These are phyloP conservation scores for Gouania willdenowi DNA, from an alignment of 2,797 vertebrate genomes.

Conservation along the genomic window DNA sequence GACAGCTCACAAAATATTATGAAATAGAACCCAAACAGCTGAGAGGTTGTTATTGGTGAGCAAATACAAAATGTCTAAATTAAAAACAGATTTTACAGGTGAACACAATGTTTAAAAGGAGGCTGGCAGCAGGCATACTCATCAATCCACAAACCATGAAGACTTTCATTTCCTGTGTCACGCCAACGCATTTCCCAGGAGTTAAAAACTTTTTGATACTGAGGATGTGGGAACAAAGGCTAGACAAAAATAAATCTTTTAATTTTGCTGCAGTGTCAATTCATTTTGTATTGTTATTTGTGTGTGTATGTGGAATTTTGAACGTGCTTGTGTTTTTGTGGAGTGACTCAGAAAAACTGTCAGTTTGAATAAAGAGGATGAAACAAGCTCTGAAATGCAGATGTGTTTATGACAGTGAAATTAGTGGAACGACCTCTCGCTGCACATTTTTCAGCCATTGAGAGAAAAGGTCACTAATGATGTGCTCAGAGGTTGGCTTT, in stretches of 20 bases:
- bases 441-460: background rate
- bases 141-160: background rate
- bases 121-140: background rate
- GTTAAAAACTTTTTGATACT: slow-evolving; percentile 1
- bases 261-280: too few species aligned
- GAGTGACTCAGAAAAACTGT: background rate
- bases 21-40: too few species aligned
- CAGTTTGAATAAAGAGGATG: background rate
- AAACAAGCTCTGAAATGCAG: background rate
- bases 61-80: too few species aligned
- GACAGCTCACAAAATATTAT: too few species aligned
- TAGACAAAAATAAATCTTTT: too few species aligned
- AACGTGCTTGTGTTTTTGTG: background rate
- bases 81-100: too few species aligned
- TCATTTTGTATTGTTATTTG: background rate
- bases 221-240: too few species aligned
- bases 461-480: background rate
- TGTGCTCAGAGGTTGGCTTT: slow-evolving; percentile 26
- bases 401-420: background rate
- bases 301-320: background rate
- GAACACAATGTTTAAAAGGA: too few species aligned
- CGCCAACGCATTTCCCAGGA: slow-evolving; percentile 21
- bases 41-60: too few species aligned
- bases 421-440: background rate
- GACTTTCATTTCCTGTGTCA: background rate